Conservation (phyloP, 92 coral and sea anemone genomes). For the Nematostella vectensis region DNA sequence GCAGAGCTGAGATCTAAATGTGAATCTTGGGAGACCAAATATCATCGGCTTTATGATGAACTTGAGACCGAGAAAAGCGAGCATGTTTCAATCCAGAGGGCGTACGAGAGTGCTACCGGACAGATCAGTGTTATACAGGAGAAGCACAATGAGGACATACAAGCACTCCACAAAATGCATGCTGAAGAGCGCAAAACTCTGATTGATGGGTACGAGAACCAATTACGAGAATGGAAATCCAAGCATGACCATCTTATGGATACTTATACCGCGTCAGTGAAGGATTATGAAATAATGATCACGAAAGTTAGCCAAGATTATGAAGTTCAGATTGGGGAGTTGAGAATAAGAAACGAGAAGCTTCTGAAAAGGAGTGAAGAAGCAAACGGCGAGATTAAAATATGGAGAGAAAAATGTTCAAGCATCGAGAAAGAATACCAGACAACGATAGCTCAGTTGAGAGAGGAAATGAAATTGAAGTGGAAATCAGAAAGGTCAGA, state of each 20-base stretch:
- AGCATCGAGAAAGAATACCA: slow-evolving; percentile 32
- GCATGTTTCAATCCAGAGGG: slow-evolving; percentile 9
- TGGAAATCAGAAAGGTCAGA: too few relatives aligned
- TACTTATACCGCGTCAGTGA: slow-evolving; percentile 31
- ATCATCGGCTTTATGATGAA: slow-evolving; percentile 14
- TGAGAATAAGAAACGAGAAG: slow-evolving; percentile 34
- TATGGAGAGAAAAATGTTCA: slow-evolving; percentile 21
- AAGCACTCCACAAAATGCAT: slow-evolving; percentile 21
- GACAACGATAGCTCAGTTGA: too few relatives aligned
- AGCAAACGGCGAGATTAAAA: slow-evolving; percentile 21
- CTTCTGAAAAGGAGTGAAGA: slow-evolving; percentile 22
- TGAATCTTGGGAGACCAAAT: slow-evolving; percentile 41
- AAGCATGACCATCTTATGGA: slow-evolving; percentile 40
- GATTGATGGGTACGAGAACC: slow-evolving; percentile 30
- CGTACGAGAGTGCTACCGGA: slow-evolving; percentile 4
- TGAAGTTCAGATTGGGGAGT: slow-evolving; percentile 28
- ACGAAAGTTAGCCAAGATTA: slow-evolving; percentile 40
- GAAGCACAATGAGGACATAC: slow-evolving; percentile 34
- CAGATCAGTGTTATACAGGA: not conserved
- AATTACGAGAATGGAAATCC: slow-evolving; percentile 20
- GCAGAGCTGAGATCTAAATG: slow-evolving; percentile 42
- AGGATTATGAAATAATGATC: slow-evolving; percentile 47
- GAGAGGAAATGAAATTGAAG: too few relatives aligned
- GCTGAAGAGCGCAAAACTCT: slow-evolving; percentile 28
- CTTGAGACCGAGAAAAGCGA: slow-evolving; percentile 5